phyloP scores from a whole-genome alignment of 1,140 invertebrate species.

The Matsumurasca onukii region DNA sequence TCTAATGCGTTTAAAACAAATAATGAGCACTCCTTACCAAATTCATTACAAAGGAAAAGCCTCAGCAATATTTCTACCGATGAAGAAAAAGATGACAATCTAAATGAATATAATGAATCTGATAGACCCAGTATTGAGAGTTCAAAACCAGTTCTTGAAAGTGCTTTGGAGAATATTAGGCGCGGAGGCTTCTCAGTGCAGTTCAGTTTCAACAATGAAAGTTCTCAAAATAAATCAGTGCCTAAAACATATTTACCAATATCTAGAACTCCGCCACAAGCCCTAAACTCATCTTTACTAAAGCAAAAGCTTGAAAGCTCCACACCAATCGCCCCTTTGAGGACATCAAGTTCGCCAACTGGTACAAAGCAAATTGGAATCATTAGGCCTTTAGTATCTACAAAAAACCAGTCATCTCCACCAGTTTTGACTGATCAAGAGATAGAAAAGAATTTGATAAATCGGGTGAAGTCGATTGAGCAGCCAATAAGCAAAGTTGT shows the following conservation, averaged over 20 bases:
- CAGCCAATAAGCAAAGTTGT: conserved; percentile 54
- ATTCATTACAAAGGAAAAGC: too few species aligned
- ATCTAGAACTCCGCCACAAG: conserved; percentile 37
- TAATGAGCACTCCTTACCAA: too few species aligned
- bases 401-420: conserved; percentile 45
- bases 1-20: too few species aligned
- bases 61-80: too few species aligned
- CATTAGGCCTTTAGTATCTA: conserved; percentile 58
- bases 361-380: conserved; percentile 59
- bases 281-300: conserved; percentile 35
- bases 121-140: conserved; percentile 4
- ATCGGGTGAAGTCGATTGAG: conserved; percentile 62
- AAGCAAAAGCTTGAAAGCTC: conserved; percentile 16
- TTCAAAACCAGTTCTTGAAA: conserved; percentile 54
- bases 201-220: conserved; percentile 56
- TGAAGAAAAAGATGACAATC: neutral
- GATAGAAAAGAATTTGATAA: conserved; percentile 70
- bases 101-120: neutral
- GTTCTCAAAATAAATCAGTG: conserved; percentile 45
- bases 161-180: conserved; percentile 65
- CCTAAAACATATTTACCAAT: conserved; percentile 59
- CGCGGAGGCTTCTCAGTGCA: conserved; percentile 62
- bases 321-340: conserved; percentile 30
- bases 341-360: conserved; percentile 38
- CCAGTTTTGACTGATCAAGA: conserved; percentile 59